These are phyloP conservation scores for Myotis vivesi DNA, from an alignment of 2,797 vertebrate species.

Conservation along the genomic window DNA sequence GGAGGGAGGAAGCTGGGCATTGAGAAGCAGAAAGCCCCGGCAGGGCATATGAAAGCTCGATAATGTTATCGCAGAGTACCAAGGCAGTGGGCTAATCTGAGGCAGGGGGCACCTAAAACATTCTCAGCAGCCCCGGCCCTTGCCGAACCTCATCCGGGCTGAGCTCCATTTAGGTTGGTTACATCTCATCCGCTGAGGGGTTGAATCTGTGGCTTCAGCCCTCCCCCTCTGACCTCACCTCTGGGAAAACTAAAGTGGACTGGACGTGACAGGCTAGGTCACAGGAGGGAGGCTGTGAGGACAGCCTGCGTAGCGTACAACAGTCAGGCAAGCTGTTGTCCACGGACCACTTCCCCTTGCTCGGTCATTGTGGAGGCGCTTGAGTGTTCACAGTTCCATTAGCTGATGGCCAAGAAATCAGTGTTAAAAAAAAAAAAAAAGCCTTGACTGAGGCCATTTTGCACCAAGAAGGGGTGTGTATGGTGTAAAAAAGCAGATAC, in stretches of 20 bases:
- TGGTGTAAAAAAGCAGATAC: conserved; percentile 46
- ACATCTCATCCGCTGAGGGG: neutral
- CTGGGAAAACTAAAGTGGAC: neutral
- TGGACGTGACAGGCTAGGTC: neutral
- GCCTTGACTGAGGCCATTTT: conserved; percentile 30
- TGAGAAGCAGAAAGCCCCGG: neutral
- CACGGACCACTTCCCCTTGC: rapidly evolving
- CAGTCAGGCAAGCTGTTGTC: neutral
- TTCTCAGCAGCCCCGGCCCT: neutral
- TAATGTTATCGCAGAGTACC: neutral
- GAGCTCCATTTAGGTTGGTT: neutral
- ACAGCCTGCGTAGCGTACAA: rapidly evolving
- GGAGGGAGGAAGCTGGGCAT: neutral
- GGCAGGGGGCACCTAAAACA: neutral
- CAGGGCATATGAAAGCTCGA: neutral
- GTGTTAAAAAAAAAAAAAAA: neutral
- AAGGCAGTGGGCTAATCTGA: neutral
- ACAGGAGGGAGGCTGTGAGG: neutral
- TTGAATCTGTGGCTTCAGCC: neutral
- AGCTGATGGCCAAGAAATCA: conserved; percentile 1
- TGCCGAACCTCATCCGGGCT: neutral
- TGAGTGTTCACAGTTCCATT: neutral
- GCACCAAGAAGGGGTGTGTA: neutral
- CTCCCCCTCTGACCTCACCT: conserved; percentile 21
- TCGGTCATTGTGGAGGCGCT: neutral